Evolutionary conservation across 2,113 vertebrate genomes (phyloP).

Genomic region (Apus apus): DNA sequence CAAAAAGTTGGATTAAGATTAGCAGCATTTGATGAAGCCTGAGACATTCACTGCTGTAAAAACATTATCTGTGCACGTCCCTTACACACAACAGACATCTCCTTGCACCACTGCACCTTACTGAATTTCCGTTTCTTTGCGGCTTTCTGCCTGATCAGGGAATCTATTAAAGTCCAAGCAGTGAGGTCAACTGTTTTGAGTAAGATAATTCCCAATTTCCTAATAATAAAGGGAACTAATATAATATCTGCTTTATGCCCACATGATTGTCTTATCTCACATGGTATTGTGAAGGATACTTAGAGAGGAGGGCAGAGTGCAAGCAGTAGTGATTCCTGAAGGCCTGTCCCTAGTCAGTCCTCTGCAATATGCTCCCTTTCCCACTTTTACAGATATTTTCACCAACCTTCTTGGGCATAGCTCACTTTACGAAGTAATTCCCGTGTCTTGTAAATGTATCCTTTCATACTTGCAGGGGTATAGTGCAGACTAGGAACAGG

Average conservation of each 20-base stretch:
- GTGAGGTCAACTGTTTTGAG: conserved; percentile 17
- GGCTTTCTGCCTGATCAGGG: conserved; percentile 6
- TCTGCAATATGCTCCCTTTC: background rate
- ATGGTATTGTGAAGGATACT: background rate
- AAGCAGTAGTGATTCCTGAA: background rate
- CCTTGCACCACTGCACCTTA: background rate
- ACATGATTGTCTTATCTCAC: background rate
- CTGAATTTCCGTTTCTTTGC: conserved; percentile 19
- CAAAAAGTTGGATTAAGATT: conserved; percentile 25
- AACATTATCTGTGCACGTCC: conserved; percentile 4
- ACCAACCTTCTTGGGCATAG: background rate
- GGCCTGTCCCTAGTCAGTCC: background rate
- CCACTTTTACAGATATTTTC: background rate
- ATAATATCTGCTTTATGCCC: background rate
- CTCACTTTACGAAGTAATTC: background rate
- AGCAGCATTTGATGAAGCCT: conserved; percentile 40
- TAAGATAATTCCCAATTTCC: conserved; percentile 41
- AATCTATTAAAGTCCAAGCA: conserved; percentile 39
- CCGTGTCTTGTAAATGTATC: background rate
- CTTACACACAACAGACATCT: background rate
- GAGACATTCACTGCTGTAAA: conserved; percentile 11
- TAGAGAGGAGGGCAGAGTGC: background rate
- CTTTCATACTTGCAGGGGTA: background rate
- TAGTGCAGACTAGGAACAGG: background rate
- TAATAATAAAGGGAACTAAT: conserved; percentile 8